phyloP scores from a whole-genome alignment of 2,797 vertebrate genomes.

The Octomys mimax region DNA sequence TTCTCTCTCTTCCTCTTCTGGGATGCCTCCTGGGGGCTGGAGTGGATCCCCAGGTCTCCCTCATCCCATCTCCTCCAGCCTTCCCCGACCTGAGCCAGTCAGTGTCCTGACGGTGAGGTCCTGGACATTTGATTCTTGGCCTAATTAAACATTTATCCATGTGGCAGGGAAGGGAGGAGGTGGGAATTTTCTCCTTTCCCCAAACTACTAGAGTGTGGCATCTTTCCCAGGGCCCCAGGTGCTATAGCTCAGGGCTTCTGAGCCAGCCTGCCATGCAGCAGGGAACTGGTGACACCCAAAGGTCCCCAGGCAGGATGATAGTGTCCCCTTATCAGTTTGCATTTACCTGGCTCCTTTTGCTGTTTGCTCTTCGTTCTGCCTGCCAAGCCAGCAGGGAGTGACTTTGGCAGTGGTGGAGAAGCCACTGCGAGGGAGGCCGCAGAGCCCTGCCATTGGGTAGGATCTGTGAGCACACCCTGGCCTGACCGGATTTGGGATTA shows the following conservation, averaged over 20 bases:
- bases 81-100: neutral
- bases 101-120: neutral
- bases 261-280: neutral
- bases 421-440: neutral
- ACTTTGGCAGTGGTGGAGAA: neutral
- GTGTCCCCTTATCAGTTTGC: neutral
- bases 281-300: neutral
- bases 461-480: slow-evolving; percentile 59
- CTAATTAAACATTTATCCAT: neutral
- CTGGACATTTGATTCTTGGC: neutral
- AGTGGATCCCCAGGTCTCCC: neutral
- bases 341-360: neutral
- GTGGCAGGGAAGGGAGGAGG: neutral
- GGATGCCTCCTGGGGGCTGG: neutral
- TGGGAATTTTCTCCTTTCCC: neutral
- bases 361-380: neutral
- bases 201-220: neutral
- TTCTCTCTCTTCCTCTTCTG: neutral
- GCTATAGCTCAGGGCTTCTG: neutral
- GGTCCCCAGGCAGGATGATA: neutral
- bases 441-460: slow-evolving; percentile 25
- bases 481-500: slow-evolving; percentile 55
- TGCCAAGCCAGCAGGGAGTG: neutral
- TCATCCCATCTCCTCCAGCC: neutral
- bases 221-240: neutral